phyloP scores from a whole-genome alignment of 2,888 invertebrate species.

The Carcina quercana region DNA sequence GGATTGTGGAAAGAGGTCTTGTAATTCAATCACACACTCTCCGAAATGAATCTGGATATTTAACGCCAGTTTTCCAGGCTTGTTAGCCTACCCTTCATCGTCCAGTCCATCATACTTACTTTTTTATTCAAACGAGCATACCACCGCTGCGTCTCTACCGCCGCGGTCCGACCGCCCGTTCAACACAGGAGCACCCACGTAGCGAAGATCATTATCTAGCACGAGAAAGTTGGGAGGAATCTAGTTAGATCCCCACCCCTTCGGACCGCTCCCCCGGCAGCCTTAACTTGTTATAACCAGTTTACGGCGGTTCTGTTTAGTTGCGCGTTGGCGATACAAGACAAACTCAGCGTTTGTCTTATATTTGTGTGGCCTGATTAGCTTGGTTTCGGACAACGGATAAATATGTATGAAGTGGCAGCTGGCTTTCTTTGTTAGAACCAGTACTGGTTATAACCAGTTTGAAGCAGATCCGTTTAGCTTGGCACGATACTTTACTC shows the following conservation, averaged over 20 bases:
- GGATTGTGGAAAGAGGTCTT: too few relatives aligned
- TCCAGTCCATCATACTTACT: too few relatives aligned
- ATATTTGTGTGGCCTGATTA: constrained; percentile 24
- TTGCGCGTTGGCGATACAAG: constrained; percentile 64
- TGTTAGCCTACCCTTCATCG: too few relatives aligned
- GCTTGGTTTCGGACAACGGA: constrained; percentile 11
- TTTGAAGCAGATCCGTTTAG: too few relatives aligned
- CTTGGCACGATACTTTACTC: too few relatives aligned
- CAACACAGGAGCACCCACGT: constrained; percentile 49
- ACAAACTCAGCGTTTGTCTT: constrained; percentile 49
- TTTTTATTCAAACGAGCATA: too few relatives aligned
- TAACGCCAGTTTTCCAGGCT: too few relatives aligned
- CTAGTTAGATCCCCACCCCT: constrained; percentile 49
- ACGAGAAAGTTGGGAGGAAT: constrained; percentile 68
- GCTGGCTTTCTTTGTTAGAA: too few relatives aligned
- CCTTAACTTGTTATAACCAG: constrained; percentile 69
- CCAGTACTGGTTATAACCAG: too few relatives aligned
- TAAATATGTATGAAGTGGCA: too few relatives aligned
- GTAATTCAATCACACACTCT: too few relatives aligned
- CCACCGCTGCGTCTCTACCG: constrained; percentile 24
- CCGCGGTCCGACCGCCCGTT: constrained; percentile 27
- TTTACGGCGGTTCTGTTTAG: constrained; percentile 64
- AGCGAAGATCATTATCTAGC: constrained; percentile 70
- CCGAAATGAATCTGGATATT: too few relatives aligned
- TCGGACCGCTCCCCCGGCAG: constrained; percentile 27